Evolutionary conservation across 2,113 vertebrate species (phyloP).

Genomic region (Himantopus leucocephalus): DNA sequence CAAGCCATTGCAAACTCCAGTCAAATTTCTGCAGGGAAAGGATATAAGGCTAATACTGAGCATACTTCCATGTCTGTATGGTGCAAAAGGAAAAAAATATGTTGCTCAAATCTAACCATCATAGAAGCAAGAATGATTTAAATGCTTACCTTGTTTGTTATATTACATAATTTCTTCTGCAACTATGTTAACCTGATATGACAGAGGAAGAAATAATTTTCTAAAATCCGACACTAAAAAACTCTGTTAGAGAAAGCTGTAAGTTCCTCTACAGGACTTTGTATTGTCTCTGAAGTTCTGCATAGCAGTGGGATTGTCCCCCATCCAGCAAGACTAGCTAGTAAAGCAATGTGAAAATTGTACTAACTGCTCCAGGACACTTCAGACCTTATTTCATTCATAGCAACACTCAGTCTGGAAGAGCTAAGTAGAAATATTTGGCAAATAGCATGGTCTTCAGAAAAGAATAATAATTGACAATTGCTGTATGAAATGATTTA

Average conservation of each 20-base stretch:
- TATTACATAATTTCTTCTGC: not conserved
- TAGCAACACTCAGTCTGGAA: not conserved
- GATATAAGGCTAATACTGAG: not conserved
- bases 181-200: not conserved
- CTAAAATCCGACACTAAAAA: not conserved
- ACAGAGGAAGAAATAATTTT: not conserved
- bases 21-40: not conserved
- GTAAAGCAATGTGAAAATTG: not conserved
- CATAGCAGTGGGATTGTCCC: not conserved
- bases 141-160: not conserved
- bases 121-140: not conserved
- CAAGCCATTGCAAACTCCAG: not conserved
- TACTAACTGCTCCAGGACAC: not conserved
- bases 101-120: not conserved
- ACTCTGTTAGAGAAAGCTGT: not conserved
- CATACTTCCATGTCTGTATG: not conserved
- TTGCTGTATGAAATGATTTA: not conserved
- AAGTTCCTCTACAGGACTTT: not conserved
- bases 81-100: not conserved
- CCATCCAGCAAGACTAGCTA: not conserved
- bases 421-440: not conserved
- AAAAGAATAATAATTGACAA: not conserved
- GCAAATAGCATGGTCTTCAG: not conserved
- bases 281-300: not conserved
- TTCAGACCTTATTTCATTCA: not conserved